Evolutionary conservation across 2,888 invertebrate genomes (phyloP).

Genomic region (Bembecia ichneumoniformis): DNA sequence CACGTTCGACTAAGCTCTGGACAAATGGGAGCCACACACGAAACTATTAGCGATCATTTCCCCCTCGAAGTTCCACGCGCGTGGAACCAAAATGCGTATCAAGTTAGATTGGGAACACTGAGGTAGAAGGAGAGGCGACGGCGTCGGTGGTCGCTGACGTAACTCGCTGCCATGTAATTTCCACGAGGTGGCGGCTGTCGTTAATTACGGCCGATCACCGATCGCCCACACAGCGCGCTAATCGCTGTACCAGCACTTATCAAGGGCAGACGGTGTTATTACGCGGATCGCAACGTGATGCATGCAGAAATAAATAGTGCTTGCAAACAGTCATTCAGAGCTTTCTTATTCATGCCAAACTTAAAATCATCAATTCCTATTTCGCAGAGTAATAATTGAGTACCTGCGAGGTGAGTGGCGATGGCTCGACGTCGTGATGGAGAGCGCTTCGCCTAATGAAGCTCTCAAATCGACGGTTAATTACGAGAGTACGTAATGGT

Average conservation of each 20-base stretch:
- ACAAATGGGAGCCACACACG: neutral
- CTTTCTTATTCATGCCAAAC: too few relatives aligned
- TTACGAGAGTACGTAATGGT: constrained; percentile 12
- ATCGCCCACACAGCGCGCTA: neutral
- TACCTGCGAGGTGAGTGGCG: neutral
- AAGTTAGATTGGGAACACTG: too few relatives aligned
- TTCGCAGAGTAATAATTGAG: too few relatives aligned
- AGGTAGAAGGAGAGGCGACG: too few relatives aligned
- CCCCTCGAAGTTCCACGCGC: neutral
- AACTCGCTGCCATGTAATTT: neutral
- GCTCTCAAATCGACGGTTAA: constrained; percentile 13
- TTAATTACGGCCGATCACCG: neutral
- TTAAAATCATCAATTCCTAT: too few relatives aligned
- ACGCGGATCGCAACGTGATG: too few relatives aligned
- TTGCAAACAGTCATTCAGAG: too few relatives aligned
- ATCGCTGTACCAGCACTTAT: too few relatives aligned
- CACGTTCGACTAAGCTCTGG: neutral
- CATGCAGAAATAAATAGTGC: too few relatives aligned
- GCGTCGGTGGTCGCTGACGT: neutral
- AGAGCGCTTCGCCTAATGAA: constrained; percentile 3
- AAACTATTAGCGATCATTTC: neutral
- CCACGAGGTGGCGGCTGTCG: neutral
- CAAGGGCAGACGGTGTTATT: too few relatives aligned
- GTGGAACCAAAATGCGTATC: too few relatives aligned
- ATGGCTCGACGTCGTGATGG: constrained; percentile 1